Percentiles rank a stretch among this genome's conserved stretches.
Evolutionary conservation across 2,113 vertebrate genomes (phyloP).

Genomic region (Nothobranchius furzeri): DNA sequence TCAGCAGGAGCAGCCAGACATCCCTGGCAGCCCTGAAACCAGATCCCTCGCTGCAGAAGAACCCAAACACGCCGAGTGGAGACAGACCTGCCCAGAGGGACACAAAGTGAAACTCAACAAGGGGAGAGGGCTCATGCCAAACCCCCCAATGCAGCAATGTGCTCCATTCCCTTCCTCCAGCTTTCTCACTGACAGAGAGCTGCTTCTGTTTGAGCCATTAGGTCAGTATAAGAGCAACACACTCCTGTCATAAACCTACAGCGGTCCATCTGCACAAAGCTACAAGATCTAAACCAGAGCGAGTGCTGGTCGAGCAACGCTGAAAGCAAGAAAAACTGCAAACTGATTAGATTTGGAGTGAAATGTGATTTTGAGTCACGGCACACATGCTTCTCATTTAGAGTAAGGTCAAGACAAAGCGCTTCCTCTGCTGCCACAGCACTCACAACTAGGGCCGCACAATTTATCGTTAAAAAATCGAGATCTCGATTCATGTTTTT

Average conservation of each 20-base stretch:
- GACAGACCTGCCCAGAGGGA: conserved; percentile 65
- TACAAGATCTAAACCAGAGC: conserved; percentile 23
- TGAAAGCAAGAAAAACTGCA: conserved; percentile 28
- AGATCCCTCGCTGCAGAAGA: conserved; percentile 79
- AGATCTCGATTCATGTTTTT: no score
- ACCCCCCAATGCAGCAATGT: conserved; percentile 58
- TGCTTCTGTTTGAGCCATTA: conserved; percentile 46
- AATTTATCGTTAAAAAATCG: no score
- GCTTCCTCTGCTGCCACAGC: conserved; percentile 19
- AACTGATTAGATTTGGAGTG: conserved; percentile 64
- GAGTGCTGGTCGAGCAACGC: conserved; percentile 8
- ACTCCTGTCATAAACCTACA: conserved; percentile 39
- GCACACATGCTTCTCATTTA: conserved; percentile 72
- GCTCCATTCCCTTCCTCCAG: conserved; percentile 21
- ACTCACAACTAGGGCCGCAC: not conserved
- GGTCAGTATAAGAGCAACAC: conserved; percentile 32
- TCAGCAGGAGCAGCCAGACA: conserved; percentile 59
- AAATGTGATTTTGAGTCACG: conserved; percentile 67
- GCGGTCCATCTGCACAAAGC: conserved; percentile 16
- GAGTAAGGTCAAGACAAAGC: conserved; percentile 37
- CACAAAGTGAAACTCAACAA: conserved; percentile 67
- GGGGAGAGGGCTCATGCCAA: conserved; percentile 44
- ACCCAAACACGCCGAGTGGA: conserved; percentile 76
- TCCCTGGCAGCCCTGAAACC: conserved; percentile 71
- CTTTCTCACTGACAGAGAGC: conserved; percentile 31